Evolutionary conservation across 1,140 invertebrate genomes (phyloP).

Genomic region (Drosophila rhopaloa): DNA sequence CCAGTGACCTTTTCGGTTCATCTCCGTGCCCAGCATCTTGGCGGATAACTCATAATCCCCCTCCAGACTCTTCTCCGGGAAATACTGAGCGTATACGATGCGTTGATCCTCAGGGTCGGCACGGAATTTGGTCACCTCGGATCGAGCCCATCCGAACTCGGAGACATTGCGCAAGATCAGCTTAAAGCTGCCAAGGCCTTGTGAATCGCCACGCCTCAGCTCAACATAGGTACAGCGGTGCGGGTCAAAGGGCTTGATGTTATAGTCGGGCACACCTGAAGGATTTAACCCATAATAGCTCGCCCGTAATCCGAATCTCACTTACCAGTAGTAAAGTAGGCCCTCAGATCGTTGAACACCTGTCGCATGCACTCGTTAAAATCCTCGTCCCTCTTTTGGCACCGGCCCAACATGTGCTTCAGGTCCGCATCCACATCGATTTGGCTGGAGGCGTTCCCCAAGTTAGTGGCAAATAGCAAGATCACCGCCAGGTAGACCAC

Average conservation of each 20-base stretch:
- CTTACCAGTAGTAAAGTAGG: conserved; percentile 90
- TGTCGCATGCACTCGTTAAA: conserved; percentile 91
- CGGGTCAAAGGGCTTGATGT: conserved; percentile 91
- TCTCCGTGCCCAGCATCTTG: conserved; percentile 86
- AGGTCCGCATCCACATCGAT: conserved; percentile 74
- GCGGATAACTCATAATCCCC: conserved; percentile 89
- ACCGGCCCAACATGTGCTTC: conserved; percentile 85
- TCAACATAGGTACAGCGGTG: conserved; percentile 89
- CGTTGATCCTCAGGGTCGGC: conserved; percentile 87
- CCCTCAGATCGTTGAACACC: conserved; percentile 89
- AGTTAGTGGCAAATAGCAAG: conserved; percentile 11
- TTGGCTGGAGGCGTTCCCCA: conserved; percentile 45
- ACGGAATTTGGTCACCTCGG: conserved; percentile 92
- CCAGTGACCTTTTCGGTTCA: conserved; percentile 89
- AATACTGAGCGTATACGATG: conserved; percentile 91
- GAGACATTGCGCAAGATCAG: conserved; percentile 90
- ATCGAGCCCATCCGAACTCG: conserved; percentile 91
- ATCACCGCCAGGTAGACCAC: conserved; percentile 8
- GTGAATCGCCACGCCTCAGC: conserved; percentile 87
- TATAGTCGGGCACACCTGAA: conserved; percentile 89
- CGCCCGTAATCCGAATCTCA: neutral
- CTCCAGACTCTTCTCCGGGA: conserved; percentile 90
- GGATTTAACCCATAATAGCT: conserved; percentile 8
- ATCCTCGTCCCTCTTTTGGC: conserved; percentile 86
- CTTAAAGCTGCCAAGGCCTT: conserved; percentile 87